These are phyloP conservation scores for Engystomops pustulosus DNA, from an alignment of 2,113 vertebrate genomes.

Conservation along the genomic window DNA sequence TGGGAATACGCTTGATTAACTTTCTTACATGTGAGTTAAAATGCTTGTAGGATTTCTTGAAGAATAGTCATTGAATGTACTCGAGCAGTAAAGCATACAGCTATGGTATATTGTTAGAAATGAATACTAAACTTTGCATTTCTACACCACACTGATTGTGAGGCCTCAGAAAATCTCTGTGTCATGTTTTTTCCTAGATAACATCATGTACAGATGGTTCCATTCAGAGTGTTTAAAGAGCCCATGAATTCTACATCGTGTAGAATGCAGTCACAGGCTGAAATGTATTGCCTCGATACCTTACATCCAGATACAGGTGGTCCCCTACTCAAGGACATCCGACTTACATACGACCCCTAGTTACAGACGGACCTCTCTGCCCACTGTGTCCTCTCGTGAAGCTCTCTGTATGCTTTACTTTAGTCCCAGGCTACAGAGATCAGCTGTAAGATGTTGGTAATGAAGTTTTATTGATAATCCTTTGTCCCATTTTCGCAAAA, in stretches of 20 bases:
- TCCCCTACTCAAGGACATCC: too few species aligned
- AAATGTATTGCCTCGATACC: too few species aligned
- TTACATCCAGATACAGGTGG: too few species aligned
- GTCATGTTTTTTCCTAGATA: background rate
- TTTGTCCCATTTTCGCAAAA: too few species aligned
- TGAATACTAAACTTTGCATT: background rate
- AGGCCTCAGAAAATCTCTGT: background rate
- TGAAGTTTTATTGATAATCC: too few species aligned
- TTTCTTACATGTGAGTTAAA: background rate
- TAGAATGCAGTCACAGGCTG: too few species aligned
- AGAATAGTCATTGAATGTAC: background rate
- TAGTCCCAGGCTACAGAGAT: too few species aligned
- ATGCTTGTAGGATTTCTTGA: background rate
- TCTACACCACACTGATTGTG: background rate
- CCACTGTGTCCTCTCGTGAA: too few species aligned
- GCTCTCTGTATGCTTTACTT: too few species aligned
- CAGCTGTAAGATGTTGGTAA: too few species aligned
- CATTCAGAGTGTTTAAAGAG: background rate
- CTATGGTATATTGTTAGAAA: background rate
- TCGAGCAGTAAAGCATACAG: conserved; percentile 1
- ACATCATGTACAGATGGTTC: background rate
- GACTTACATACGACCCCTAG: too few species aligned
- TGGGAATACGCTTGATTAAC: conserved; percentile 14
- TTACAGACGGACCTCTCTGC: too few species aligned
- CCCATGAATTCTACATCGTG: background rate